Evolutionary conservation across 2,888 invertebrate species (phyloP), one percentile per base, ranked within the genome.

Genomic region (Fragum fragum): DNA sequence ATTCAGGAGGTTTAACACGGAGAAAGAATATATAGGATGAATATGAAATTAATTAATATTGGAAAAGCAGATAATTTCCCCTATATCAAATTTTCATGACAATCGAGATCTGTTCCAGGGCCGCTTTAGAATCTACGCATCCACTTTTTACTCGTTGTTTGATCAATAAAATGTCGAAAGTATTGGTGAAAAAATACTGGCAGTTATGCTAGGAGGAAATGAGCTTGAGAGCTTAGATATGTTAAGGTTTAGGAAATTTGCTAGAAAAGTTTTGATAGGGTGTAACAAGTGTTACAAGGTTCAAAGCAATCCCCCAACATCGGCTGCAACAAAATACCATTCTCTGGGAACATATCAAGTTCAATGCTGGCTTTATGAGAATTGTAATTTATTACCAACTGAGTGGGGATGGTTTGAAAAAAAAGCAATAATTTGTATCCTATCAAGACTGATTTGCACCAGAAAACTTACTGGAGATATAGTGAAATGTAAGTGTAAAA

Each of bases 291-390:
- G n/a, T 76, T 81, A 89, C 1, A 76, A 89, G 23, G 79, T 85
- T 18, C 75, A 87, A 6, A 72, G 61, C 14, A 53, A 89, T 9
- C 90, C 89, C 23, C 89, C 90, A 42, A 89, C 90, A 26, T 59
- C 86, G 55, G 79, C 76, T 68, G 80, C 90, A 36, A 83, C 87
- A 7, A 73, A 68, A 23, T 83, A 76, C 36, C 89, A 91, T 71
- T 73, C 75, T 68, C 18, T 80, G 9, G 42, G 88, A 39, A 85
- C 81, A 9, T 88, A 85, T 32, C 90, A 89, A 78, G 78, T 87
- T 6, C 86, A 87, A 61, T 18, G 32, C 21, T 88, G 87, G 90
- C 79, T 55, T 7, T 72, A 82, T 1, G 66, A 52, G 7, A 57
- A 72, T 0, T 63, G 47, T 42, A 52, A 57, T 5, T 23, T 83